Conservation (phyloP, 1,140 invertebrate genomes). For the Andricus grossulariae region DNA sequence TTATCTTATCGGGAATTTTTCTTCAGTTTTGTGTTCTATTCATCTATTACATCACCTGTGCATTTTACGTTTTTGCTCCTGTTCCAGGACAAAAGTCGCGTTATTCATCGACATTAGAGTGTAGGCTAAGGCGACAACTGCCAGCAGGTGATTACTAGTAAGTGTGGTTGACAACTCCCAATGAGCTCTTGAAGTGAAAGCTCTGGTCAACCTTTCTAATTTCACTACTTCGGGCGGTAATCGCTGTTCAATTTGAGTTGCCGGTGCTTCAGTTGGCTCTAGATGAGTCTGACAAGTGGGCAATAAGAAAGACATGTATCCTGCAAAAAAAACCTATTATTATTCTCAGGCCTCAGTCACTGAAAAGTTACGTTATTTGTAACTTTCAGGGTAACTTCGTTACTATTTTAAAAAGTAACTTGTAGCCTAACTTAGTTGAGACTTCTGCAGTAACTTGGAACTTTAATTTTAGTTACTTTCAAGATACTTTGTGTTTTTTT, state of each 20-base stretch:
- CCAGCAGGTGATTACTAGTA: slow-evolving; percentile 96
- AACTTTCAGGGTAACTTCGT: too few relatives aligned
- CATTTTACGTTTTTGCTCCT: slow-evolving; percentile 86
- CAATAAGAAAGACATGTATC: slow-evolving; percentile 94
- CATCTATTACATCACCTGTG: slow-evolving; percentile 77
- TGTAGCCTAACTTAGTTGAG: too few relatives aligned
- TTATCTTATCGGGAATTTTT: too few relatives aligned
- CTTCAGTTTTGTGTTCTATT: too few relatives aligned
- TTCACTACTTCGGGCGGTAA: slow-evolving; percentile 85
- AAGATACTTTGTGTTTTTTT: too few relatives aligned
- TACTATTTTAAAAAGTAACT: too few relatives aligned
- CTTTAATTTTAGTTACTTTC: too few relatives aligned
- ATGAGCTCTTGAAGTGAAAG: slow-evolving; percentile 91
- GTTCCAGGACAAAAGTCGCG: slow-evolving; percentile 92
- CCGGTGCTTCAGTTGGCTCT: slow-evolving; percentile 71
- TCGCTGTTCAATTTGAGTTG: slow-evolving; percentile 77
- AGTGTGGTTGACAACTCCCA: slow-evolving; percentile 97
- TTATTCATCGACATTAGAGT: slow-evolving; percentile 99
- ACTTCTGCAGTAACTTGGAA: too few relatives aligned
- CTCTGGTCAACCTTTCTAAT: slow-evolving; percentile 85
- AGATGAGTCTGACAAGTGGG: slow-evolving; percentile 87
- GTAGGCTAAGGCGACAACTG: slow-evolving; percentile 95
- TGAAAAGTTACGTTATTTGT: too few relatives aligned
- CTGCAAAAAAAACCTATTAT: slow-evolving; percentile 68
- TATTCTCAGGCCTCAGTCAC: too few relatives aligned